Conservation (phyloP, 2,113 vertebrate genomes). For the Menura novaehollandiae region DNA sequence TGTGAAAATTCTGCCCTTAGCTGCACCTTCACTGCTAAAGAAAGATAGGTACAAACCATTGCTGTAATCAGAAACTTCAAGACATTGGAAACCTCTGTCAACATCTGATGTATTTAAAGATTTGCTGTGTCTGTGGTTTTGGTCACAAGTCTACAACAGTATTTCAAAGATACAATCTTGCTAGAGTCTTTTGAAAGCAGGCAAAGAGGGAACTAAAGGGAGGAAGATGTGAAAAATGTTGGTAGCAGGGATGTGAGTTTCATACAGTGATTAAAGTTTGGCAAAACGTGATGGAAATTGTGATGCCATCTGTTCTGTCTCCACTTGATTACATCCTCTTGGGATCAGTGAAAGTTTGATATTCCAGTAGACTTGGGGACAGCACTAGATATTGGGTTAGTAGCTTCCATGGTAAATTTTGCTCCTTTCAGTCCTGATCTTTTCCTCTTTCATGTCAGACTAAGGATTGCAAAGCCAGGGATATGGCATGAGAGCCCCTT, state of each 20-base stretch:
- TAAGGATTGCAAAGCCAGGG: neutral
- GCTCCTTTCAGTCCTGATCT: neutral
- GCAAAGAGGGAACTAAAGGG: neutral
- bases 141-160: neutral
- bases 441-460: neutral
- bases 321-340: neutral
- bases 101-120: neutral
- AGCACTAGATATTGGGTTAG: neutral
- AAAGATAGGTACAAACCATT: neutral
- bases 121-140: neutral
- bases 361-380: neutral
- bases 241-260: neutral
- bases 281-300: neutral
- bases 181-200: neutral
- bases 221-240: neutral
- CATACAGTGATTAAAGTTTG: neutral
- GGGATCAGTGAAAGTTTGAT: neutral
- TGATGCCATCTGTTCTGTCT: neutral
- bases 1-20: neutral
- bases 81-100: neutral
- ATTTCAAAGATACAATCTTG: fast-evolving
- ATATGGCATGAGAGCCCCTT: fast-evolving
- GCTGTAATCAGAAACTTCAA: neutral
- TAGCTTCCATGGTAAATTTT: neutral
- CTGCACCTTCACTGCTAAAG: neutral